Evolutionary conservation across 2,113 vertebrate species (phyloP).

Genomic region (Pelvicachromis taeniatus): DNA sequence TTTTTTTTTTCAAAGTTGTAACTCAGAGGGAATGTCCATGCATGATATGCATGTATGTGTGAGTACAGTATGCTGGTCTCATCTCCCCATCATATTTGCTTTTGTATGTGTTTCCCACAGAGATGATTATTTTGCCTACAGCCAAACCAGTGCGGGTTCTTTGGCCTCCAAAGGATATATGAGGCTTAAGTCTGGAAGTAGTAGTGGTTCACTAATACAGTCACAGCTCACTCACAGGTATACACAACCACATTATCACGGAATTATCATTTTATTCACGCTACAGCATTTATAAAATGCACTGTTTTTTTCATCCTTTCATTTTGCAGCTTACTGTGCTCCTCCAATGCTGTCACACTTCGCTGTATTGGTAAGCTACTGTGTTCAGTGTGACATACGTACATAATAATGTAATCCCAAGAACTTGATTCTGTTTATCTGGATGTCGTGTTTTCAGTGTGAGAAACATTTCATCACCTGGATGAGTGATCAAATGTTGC

Average conservation of each 20-base stretch:
- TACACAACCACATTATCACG: neutral
- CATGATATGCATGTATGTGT: neutral
- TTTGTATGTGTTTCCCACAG: constrained; percentile 15
- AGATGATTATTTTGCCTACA: constrained; percentile 27
- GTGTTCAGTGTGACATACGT: neutral
- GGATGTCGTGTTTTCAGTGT: neutral
- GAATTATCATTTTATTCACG: neutral
- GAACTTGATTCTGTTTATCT: neutral
- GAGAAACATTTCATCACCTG: neutral
- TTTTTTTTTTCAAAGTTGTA: neutral
- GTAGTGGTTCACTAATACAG: neutral
- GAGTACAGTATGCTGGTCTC: neutral
- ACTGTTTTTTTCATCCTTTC: neutral
- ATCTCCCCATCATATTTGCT: neutral
- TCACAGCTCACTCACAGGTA: constrained; percentile 49
- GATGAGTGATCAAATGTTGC: neutral
- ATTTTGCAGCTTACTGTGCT: constrained; percentile 47
- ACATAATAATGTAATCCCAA: neutral
- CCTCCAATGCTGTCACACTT: constrained; percentile 28
- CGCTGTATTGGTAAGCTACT: constrained; percentile 64
- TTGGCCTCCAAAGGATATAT: constrained; percentile 40
- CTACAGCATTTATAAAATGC: neutral
- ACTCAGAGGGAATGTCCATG: neutral
- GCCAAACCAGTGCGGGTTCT: neutral
- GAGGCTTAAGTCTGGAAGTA: constrained; percentile 21